Evolutionary conservation across 2,888 invertebrate genomes (phyloP).

Genomic region (Sminthurides aquaticus): DNA sequence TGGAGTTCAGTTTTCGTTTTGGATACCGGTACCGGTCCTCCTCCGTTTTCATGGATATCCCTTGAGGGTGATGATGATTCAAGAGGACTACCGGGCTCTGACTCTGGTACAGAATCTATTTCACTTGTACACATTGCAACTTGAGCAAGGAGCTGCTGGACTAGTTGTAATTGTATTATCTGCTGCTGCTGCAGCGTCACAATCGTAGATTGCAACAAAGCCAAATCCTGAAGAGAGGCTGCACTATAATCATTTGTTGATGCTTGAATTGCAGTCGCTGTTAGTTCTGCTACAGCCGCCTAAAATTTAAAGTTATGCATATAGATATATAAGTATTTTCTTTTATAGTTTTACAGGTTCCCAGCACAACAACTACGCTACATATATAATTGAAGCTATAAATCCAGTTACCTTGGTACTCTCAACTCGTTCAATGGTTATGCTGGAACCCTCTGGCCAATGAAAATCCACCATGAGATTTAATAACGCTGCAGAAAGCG

Average conservation of each 20-base stretch:
- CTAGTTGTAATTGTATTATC: conserved; percentile 85
- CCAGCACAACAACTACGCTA: no score
- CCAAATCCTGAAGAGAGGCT: conserved; percentile 79
- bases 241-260: conserved; percentile 52
- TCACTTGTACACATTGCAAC: conserved; percentile 47
- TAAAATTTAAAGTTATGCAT: conserved; percentile 7
- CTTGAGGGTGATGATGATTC: no score
- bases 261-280: conserved; percentile 51
- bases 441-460: conserved; percentile 55
- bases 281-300: conserved; percentile 93
- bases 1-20: no score
- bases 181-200: conserved; percentile 92
- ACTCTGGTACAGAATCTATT: conserved; percentile 8
- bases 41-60: no score
- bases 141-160: conserved; percentile 87
- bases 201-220: conserved; percentile 78
- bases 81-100: conserved; percentile 10
- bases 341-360: no score
- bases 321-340: no score
- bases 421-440: conserved; percentile 84
- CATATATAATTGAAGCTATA: no score
- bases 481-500: conserved; percentile 33
- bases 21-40: no score
- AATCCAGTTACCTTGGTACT: conserved; percentile 66
- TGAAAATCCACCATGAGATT: conserved; percentile 35